Evolutionary conservation across 2,888 invertebrate species (phyloP).

Genomic region (Polymixis lichenea): DNA sequence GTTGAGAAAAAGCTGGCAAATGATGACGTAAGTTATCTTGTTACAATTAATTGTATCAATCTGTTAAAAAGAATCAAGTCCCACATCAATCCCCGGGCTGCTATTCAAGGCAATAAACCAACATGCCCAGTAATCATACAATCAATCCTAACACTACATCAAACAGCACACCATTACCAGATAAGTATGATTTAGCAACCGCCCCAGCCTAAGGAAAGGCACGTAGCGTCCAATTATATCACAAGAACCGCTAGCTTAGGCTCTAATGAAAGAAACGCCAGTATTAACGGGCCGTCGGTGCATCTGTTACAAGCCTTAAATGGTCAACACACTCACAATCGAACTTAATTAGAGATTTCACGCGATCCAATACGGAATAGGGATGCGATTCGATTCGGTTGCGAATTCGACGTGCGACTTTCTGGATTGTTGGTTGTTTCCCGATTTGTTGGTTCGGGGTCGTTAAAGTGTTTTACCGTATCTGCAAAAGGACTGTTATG

Average conservation of each 20-base stretch:
- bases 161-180: conserved; percentile 43
- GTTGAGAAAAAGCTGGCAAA: too few species aligned
- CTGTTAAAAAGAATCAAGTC: background rate
- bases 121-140: conserved; percentile 19
- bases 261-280: conserved; percentile 61
- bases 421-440: conserved; percentile 17
- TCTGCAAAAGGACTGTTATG: background rate
- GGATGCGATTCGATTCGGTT: conserved; percentile 52
- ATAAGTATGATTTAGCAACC: conserved; percentile 57
- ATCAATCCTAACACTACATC: conserved; percentile 34
- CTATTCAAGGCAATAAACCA: conserved; percentile 36
- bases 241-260: conserved; percentile 54
- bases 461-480: conserved; percentile 26
- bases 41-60: conserved; percentile 23
- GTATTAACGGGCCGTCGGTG: conserved; percentile 60
- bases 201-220: conserved; percentile 32
- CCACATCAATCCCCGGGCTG: background rate
- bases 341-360: conserved; percentile 80
- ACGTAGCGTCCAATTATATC: conserved; percentile 56
- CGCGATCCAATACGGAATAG: conserved; percentile 69
- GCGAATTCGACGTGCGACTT: conserved; percentile 9
- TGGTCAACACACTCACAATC: conserved; percentile 69
- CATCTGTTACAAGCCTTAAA: conserved; percentile 67
- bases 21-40: background rate
- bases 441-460: background rate